Evolutionary conservation across 1,140 invertebrate genomes (phyloP), one percentile per base, ranked within the genome.

Genomic region (Melipona quadrifasciata): DNA sequence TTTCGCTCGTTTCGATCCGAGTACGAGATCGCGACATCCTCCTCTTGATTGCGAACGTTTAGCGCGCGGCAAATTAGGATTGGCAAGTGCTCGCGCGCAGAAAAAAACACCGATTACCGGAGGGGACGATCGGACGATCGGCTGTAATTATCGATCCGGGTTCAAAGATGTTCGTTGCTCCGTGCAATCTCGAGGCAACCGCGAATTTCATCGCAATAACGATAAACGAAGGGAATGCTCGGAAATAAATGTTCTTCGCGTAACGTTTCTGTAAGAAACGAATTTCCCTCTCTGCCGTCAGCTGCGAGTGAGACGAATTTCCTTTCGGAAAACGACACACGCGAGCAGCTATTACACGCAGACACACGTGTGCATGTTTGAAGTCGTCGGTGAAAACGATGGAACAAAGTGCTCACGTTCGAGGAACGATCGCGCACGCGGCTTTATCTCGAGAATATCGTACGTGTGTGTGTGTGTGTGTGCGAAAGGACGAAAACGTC

Each of bases 391-490:
- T 47, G 34, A 19, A 6, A 70, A 39, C 39, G 21, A 1, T 27
- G 8, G 27, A 51, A n/a, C 8, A 12, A 72, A 72, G 16, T 19
- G 16, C 17, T 3, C 0, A 27, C 31, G 65, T 1, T 0, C 27
- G 31, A 31, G 8, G n/a, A 51, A 51, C n/a, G 39, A 27, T 51
- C 61, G 39, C 47, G 55, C 17, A 61, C 39, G 39, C 39, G 21
- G n/a, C 10, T 91, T 76, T 90, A 91, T 91, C 87, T 87, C 86
- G 73, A 64, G 88, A 27, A 80, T 77, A 77, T 89, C 85, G 76
- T 65, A 8, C 19, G 6, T 8, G 57, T 58, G 19, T 24, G 57
- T 24, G 53, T 55, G 53, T 17, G n/a, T 16, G 61, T 64, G n/a
- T 27, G 64, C n/a, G 64, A 65, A 73, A 77, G 86, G 87, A 81